Evolutionary conservation across 2,888 invertebrate genomes (phyloP).

Genomic region (Bruchidius siliquastri): DNA sequence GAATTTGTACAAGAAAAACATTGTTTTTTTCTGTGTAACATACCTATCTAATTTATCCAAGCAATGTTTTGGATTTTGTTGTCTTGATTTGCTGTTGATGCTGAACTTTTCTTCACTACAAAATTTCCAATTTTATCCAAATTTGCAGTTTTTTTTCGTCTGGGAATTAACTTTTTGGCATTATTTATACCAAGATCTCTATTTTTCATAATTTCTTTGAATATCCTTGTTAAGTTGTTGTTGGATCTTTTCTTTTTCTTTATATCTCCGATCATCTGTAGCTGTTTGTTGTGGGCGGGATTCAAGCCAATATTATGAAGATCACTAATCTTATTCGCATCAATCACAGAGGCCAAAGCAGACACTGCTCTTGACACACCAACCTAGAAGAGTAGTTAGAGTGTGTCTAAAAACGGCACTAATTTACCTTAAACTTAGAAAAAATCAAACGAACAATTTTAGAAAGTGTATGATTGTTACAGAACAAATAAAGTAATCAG

Average conservation of each 20-base stretch:
- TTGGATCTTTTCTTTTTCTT: slow-evolving; percentile 33
- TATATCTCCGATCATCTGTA: slow-evolving; percentile 46
- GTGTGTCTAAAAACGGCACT: too few relatives aligned
- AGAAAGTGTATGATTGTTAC: too few relatives aligned
- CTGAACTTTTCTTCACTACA: not conserved
- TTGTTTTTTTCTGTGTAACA: not conserved
- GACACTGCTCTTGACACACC: slow-evolving; percentile 73
- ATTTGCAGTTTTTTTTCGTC: slow-evolving; percentile 17
- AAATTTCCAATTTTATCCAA: slow-evolving; percentile 1
- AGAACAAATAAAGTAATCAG: too few relatives aligned
- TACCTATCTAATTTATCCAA: slow-evolving; percentile 18
- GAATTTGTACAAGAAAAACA: too few relatives aligned
- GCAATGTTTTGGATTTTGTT: slow-evolving; percentile 14
- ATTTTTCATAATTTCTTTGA: slow-evolving; percentile 38
- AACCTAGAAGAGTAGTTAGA: slow-evolving; percentile 32
- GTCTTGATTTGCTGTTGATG: slow-evolving; percentile 2
- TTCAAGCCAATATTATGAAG: slow-evolving; percentile 58
- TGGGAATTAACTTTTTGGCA: slow-evolving; percentile 36
- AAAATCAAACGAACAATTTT: too few relatives aligned
- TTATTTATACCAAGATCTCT: slow-evolving; percentile 42
- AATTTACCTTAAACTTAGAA: too few relatives aligned
- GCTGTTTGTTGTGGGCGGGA: slow-evolving; percentile 58
- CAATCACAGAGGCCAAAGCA: slow-evolving; percentile 61
- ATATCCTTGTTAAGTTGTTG: slow-evolving; percentile 39
- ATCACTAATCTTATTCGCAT: slow-evolving; percentile 37